Percentiles rank a stretch among this genome's conserved stretches.
Evolutionary conservation across 2,797 vertebrate genomes (phyloP).

Genomic region (Sebastiscus albofasciatus): DNA sequence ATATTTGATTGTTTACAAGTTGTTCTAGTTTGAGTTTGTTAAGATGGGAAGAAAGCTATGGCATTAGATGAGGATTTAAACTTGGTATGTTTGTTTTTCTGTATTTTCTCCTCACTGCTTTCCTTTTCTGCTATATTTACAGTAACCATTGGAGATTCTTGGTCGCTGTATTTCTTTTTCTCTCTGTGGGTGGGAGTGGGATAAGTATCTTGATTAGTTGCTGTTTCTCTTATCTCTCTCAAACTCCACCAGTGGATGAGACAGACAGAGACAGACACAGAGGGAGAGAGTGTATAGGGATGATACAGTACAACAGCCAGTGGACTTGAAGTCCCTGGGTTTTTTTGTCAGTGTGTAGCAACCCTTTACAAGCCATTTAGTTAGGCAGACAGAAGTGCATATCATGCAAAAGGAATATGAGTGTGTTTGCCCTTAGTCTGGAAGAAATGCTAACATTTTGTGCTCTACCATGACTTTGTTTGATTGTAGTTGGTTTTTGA

Average conservation of each 20-base stretch:
- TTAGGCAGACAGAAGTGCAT: not conserved
- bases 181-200: constrained; percentile 24
- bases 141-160: not conserved
- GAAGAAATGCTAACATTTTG: not conserved
- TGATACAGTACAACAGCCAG: not conserved
- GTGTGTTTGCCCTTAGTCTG: not conserved
- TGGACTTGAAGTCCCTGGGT: constrained; percentile 7
- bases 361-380: constrained; percentile 18
- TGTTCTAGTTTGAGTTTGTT: not conserved
- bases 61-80: not conserved
- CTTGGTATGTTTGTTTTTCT: not conserved
- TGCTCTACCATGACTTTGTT: not conserved
- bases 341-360: constrained; percentile 11
- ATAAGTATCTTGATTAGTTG: constrained; percentile 44
- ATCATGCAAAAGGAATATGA: constrained; percentile 9
- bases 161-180: not conserved
- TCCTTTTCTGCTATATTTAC: not conserved
- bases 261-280: not conserved
- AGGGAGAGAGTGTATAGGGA: not conserved
- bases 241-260: constrained; percentile 3
- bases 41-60: not conserved
- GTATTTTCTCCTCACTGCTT: not conserved
- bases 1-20: not conserved
- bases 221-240: constrained; percentile 32
- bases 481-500: not conserved